A percentile compares a stretch with the other conserved stretches of the same genome.
Evolutionary conservation across 2,797 vertebrate genomes (phyloP).

Genomic region (Gephyroberyx darwinii): DNA sequence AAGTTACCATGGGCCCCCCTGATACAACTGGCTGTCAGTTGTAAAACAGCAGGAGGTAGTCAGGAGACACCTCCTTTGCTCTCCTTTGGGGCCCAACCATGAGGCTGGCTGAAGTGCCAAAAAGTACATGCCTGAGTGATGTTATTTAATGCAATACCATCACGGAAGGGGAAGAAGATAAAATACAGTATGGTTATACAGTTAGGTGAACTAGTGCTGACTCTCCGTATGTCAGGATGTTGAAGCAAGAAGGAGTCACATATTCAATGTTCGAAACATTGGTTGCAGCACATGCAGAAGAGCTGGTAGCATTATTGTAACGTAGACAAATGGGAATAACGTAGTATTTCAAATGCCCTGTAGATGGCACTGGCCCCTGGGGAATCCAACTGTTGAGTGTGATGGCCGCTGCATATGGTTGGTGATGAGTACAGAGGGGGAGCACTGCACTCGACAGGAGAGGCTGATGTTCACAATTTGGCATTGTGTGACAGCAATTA

Average conservation of each 20-base stretch:
- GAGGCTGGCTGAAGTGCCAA: slow-evolving; percentile 43
- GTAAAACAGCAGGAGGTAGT: slow-evolving; percentile 56
- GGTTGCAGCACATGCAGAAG: slow-evolving; percentile 30
- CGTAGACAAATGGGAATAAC: slow-evolving; percentile 16
- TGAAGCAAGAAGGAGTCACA: slow-evolving; percentile 32
- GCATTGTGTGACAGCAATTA: not conserved
- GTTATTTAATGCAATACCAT: slow-evolving; percentile 64
- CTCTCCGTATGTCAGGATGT: slow-evolving; percentile 54
- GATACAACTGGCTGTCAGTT: slow-evolving; percentile 55
- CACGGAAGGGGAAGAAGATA: slow-evolving; percentile 53
- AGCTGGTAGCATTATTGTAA: slow-evolving; percentile 3
- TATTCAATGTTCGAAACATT: slow-evolving; percentile 32
- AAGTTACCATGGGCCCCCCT: slow-evolving; percentile 45
- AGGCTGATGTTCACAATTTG: not conserved
- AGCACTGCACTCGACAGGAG: not conserved
- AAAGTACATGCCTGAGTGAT: slow-evolving; percentile 31
- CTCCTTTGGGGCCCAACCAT: slow-evolving; percentile 37
- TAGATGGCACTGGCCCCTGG: too few species aligned
- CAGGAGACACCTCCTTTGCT: slow-evolving; percentile 63
- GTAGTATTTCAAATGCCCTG: not conserved
- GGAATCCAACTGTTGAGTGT: not conserved
- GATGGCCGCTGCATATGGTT: not conserved
- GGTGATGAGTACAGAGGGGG: not conserved
- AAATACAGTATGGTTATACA: slow-evolving; percentile 57
- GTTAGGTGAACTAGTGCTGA: slow-evolving; percentile 44